Evolutionary conservation across 1,140 invertebrate species (phyloP).

Genomic region (Amyelois transitella): DNA sequence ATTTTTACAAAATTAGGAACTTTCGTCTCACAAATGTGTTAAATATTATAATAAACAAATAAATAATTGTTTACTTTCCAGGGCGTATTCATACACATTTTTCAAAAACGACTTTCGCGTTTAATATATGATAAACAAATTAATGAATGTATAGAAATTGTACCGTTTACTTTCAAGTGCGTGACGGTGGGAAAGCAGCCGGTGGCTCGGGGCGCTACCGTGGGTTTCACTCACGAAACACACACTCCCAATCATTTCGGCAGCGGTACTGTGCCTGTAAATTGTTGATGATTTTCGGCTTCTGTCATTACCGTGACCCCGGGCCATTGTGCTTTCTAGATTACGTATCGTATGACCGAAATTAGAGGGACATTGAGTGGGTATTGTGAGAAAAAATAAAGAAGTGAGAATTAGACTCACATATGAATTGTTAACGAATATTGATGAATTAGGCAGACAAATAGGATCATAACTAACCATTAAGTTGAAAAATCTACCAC

Average conservation of each 20-base stretch:
- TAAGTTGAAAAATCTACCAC: no score
- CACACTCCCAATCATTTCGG: slow-evolving; percentile 43
- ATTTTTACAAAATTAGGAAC: no score
- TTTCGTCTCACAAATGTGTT: no score
- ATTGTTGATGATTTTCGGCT: slow-evolving; percentile 50
- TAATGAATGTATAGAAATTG: slow-evolving; percentile 9
- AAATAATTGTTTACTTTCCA: no score
- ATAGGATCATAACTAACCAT: no score
- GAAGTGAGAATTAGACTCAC: no score
- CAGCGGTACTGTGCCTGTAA: slow-evolving; percentile 40
- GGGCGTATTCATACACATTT: no score
- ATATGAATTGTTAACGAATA: no score
- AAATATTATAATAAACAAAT: no score
- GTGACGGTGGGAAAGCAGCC: slow-evolving; percentile 53
- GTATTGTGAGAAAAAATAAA: no score
- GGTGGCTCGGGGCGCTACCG: slow-evolving; percentile 56
- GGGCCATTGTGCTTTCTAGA: slow-evolving; percentile 11
- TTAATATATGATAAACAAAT: background rate
- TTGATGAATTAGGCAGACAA: no score
- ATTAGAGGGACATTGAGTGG: background rate
- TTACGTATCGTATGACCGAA: background rate
- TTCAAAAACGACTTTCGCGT: no score
- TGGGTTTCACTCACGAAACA: slow-evolving; percentile 59
- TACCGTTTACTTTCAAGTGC: slow-evolving; percentile 7
- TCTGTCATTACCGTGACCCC: slow-evolving; percentile 44